Base-by-base conservation (phyloP, 2,797 vertebrate genomes). In the Chloroceryle inda region DNA sequence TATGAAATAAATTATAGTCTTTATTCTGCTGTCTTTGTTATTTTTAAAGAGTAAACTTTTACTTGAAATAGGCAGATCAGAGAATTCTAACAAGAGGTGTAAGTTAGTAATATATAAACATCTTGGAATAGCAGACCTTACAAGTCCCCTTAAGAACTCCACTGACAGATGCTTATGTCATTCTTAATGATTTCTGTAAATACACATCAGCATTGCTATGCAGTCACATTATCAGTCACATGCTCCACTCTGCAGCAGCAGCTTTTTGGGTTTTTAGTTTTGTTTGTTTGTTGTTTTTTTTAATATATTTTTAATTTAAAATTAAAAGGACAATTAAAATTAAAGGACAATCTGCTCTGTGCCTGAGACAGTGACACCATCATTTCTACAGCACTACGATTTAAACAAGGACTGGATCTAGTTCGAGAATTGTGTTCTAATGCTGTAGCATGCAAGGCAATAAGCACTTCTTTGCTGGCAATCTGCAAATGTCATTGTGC, bases 1-100 rank as follows among this genome's bases (percentile, higher is more conserved):
- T 21, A 83, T 33, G 24, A 92, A 92, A 88, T 33, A 82, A 88
- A 89, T 85, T 68, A 58, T 42, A 55, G 35, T 62, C 47, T 83
- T 87, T 64, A 76, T 71, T 68, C 63, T 84, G 22, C 47, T 7
- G 1, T 66, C 47, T 74, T 75, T 92, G 66, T 91, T 95, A 72
- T 94, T 94, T 90, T 89, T 83, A 84, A 89, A 37, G 45, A 67
- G 11, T 64, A 47, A 93, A 74, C 18, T 94, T 93, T 33, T 76
- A 67, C 53, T 61, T 87, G 44, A 90, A 85, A 73, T 77, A 61
- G 20, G 62, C 80, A 92, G 80, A 95, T 85, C 81, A 91, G 78
- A 94, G 94, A 62, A 45, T 85, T 94, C 47, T 74, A 75, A 50
- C 52, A 80, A 71, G 59, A 89, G 11, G 56, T 68, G 38, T 17